Evolutionary conservation across 2,113 vertebrate genomes (phyloP).

Genomic region (Daubentonia madagascariensis): DNA sequence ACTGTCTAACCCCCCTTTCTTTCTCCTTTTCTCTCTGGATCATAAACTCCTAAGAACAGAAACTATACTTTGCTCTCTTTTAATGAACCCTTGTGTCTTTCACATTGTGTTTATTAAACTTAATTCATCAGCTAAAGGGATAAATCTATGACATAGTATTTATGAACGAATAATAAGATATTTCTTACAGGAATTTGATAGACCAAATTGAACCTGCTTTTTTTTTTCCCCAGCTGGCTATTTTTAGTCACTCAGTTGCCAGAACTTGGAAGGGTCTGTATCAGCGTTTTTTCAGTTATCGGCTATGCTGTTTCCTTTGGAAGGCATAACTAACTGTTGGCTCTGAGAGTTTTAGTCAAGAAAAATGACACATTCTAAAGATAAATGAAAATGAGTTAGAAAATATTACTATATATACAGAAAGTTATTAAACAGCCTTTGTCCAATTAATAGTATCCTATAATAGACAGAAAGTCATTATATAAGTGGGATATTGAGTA

Average conservation of each 20-base stretch:
- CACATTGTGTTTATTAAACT: background rate
- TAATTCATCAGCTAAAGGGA: background rate
- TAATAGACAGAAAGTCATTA: background rate
- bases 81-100: background rate
- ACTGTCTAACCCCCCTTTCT: background rate
- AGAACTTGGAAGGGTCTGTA: background rate
- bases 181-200: background rate
- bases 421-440: background rate
- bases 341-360: background rate
- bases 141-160: background rate
- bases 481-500: background rate
- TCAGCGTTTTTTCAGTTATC: background rate
- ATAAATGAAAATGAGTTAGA: slow-evolving; percentile 37
- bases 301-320: background rate
- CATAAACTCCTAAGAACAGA: background rate
- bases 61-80: background rate
- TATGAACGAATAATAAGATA: background rate
- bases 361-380: slow-evolving; percentile 18
- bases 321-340: background rate
- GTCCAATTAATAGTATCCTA: background rate
- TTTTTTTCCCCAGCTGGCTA: background rate
- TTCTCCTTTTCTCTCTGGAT: background rate
- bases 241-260: background rate
- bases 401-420: slow-evolving; percentile 18
- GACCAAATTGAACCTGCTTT: background rate